phyloP scores from a whole-genome alignment of 2,888 invertebrate species.

The Encarsia formosa region DNA sequence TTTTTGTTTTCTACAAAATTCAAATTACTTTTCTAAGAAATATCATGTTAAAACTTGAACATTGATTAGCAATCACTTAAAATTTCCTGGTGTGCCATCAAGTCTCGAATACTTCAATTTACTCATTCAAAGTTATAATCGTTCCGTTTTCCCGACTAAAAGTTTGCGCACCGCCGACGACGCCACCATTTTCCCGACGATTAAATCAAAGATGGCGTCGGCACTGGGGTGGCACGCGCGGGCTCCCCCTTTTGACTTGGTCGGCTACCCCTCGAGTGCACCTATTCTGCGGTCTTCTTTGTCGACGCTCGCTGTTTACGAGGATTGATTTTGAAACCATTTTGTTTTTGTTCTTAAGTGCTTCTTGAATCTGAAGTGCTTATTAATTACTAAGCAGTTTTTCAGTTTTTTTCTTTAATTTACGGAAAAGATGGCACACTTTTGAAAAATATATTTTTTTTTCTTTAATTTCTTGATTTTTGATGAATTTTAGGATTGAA shows the following conservation, averaged over 20 bases:
- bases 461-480: too few relatives aligned
- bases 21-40: too few relatives aligned
- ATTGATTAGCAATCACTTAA: not conserved
- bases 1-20: too few relatives aligned
- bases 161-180: constrained; percentile 23
- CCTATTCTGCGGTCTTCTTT: too few relatives aligned
- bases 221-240: too few relatives aligned
- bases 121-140: not conserved
- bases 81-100: not conserved
- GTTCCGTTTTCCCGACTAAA: not conserved
- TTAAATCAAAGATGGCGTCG: constrained; percentile 49
- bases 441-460: too few relatives aligned
- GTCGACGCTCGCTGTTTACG: too few relatives aligned
- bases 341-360: too few relatives aligned
- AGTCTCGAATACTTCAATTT: not conserved
- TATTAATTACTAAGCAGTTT: not conserved
- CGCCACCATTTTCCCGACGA: constrained; percentile 48
- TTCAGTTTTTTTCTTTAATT: not conserved
- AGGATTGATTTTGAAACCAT: too few relatives aligned
- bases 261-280: not conserved
- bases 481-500: too few relatives aligned
- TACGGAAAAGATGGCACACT: too few relatives aligned
- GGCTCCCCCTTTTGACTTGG: not conserved
- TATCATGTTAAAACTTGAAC: not conserved
- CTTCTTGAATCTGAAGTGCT: constrained; percentile 33